phyloP scores from a whole-genome alignment of 2,888 invertebrate genomes.

The Drosophila merina region DNA sequence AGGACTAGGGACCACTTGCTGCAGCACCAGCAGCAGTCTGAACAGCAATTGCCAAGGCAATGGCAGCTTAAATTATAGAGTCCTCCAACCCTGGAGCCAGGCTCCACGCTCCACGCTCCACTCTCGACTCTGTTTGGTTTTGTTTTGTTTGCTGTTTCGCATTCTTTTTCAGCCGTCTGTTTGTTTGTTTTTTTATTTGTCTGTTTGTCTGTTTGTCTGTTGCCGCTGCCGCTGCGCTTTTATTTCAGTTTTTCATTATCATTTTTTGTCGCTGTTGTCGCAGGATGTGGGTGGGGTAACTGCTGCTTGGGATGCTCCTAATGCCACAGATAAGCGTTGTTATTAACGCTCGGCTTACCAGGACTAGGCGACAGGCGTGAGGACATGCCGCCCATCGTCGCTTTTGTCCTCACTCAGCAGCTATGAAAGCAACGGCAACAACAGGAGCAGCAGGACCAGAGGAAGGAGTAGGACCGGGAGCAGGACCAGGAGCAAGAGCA shows the following conservation, averaged over 20 bases:
- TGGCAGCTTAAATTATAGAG: constrained; percentile 73
- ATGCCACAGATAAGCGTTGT: constrained; percentile 80
- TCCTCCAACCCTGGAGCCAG: constrained; percentile 29
- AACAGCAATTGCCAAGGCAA: constrained; percentile 39
- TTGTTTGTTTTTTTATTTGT: constrained; percentile 45
- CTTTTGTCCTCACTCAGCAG: constrained; percentile 55
- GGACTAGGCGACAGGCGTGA: constrained; percentile 58
- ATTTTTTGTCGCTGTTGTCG: constrained; percentile 52
- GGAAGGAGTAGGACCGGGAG: neutral
- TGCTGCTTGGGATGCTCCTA: constrained; percentile 66
- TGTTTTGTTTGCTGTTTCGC: constrained; percentile 39
- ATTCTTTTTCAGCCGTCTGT: constrained; percentile 28
- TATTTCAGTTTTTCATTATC: constrained; percentile 78
- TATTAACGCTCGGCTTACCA: constrained; percentile 80
- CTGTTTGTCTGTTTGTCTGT: constrained; percentile 47
- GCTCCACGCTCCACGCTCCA: neutral
- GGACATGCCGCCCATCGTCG: constrained; percentile 47
- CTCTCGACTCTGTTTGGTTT: constrained; percentile 28
- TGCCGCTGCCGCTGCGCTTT: constrained; percentile 73
- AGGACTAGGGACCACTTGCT: neutral
- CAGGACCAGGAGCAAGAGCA: constrained; percentile 11
- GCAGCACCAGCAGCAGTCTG: constrained; percentile 8
- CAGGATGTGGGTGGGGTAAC: constrained; percentile 18
- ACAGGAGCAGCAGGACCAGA: constrained; percentile 2
- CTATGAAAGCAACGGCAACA: constrained; percentile 27